Evolutionary conservation across 2,888 invertebrate genomes (phyloP).

Genomic region (Eupeodes latifasciatus): DNA sequence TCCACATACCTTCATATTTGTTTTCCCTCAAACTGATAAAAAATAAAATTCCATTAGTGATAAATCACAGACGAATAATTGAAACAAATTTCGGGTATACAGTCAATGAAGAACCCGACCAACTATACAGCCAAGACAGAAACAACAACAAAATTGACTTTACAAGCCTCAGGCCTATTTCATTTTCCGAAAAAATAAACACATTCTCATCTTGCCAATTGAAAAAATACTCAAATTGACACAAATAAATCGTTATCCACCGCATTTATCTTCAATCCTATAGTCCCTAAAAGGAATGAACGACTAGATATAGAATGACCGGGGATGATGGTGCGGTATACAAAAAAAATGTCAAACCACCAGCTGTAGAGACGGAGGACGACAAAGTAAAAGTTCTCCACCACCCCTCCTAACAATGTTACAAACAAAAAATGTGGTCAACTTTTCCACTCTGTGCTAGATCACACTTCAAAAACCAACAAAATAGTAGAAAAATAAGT

Average conservation of each 20-base stretch:
- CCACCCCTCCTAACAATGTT: constrained; percentile 20
- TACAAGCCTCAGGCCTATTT: constrained; percentile 20
- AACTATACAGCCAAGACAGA: not conserved
- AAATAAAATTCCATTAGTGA: constrained; percentile 66
- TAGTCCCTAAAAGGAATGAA: constrained; percentile 78
- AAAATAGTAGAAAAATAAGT: constrained; percentile 27
- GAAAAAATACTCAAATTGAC: constrained; percentile 76
- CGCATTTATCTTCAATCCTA: constrained; percentile 77
- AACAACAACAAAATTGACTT: constrained; percentile 50
- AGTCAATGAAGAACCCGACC: constrained; percentile 19
- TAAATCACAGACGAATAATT: constrained; percentile 72
- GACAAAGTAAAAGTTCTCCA: constrained; percentile 4
- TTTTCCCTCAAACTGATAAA: constrained; percentile 6
- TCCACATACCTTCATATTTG: too few species aligned
- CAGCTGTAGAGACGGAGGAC: constrained; percentile 22
- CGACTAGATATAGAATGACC: constrained; percentile 28
- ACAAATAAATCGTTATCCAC: constrained; percentile 78
- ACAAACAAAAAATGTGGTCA: constrained; percentile 78
- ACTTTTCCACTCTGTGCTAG: constrained; percentile 68
- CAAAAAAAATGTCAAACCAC: constrained; percentile 56
- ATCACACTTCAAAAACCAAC: constrained; percentile 36
- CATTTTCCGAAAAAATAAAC: constrained; percentile 38
- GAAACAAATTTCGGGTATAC: constrained; percentile 67
- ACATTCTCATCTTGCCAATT: constrained; percentile 51
- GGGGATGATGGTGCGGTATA: constrained; percentile 21